phyloP scores from a whole-genome alignment of 2,797 vertebrate species.

The Micropoecilia bifurca region DNA sequence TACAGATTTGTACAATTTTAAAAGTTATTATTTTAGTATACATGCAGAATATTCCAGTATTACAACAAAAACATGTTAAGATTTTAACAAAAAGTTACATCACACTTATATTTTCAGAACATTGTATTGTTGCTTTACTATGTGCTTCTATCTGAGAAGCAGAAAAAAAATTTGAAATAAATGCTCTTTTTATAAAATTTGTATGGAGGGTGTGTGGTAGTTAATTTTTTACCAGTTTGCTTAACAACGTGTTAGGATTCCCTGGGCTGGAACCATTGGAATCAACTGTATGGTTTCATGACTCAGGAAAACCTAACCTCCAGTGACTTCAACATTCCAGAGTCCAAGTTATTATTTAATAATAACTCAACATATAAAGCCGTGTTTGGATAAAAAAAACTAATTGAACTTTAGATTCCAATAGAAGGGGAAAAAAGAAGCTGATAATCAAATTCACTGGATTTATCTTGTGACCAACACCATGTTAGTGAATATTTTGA shows the following conservation, averaged over 20 bases:
- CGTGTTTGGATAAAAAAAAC: neutral
- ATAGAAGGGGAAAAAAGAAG: neutral
- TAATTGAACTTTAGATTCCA: neutral
- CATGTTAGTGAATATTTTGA: neutral
- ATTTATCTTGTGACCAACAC: neutral
- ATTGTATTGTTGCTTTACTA: slow-evolving; percentile 99
- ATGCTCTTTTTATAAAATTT: slow-evolving; percentile 89
- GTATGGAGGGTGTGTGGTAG: slow-evolving; percentile 31
- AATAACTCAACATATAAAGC: neutral
- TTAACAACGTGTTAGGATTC: neutral
- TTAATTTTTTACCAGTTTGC: slow-evolving; percentile 19
- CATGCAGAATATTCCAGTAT: slow-evolving; percentile 98
- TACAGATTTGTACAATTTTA: slow-evolving; percentile 99
- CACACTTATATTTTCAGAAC: slow-evolving; percentile 99
- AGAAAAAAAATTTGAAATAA: slow-evolving; percentile 95
- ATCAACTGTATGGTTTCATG: neutral
- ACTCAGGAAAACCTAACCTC: neutral
- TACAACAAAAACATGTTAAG: slow-evolving; percentile 90
- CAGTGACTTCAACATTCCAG: neutral
- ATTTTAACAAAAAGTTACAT: slow-evolving; percentile 86
- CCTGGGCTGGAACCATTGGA: neutral
- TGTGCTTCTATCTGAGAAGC: slow-evolving; percentile 99
- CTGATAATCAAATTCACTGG: neutral
- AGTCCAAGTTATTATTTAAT: neutral
- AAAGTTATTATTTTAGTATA: slow-evolving; percentile 99